These are phyloP conservation scores for Dorcus hopei DNA, from an alignment of 2,888 invertebrate genomes.

Conservation along the genomic window DNA sequence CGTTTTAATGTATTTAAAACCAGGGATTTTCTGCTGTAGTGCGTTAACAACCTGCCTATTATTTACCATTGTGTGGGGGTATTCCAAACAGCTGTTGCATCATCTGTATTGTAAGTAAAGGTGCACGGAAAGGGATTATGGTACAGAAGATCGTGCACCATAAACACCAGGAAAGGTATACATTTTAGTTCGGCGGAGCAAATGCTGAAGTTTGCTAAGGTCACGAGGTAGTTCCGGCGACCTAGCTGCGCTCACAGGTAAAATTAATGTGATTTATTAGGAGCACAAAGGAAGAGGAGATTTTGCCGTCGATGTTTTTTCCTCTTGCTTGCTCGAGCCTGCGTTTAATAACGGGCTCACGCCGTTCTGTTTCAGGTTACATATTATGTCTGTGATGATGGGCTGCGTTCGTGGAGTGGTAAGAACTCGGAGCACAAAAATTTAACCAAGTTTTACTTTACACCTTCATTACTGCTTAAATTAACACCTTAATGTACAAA, in stretches of 20 bases:
- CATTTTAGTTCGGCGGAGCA: background rate
- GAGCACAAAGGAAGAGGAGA: background rate
- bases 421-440: background rate
- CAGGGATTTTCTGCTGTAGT: conserved; percentile 1
- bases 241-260: background rate
- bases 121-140: conserved; percentile 10
- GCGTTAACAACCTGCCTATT: conserved; percentile 9
- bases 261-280: background rate
- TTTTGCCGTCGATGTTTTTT: background rate
- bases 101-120: conserved; percentile 20
- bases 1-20: background rate
- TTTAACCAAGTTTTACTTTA: background rate
- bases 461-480: background rate
- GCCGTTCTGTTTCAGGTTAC: conserved; percentile 7
- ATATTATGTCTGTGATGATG: conserved; percentile 3
- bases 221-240: background rate
- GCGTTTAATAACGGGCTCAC: background rate
- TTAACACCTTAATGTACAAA: conserved; percentile 6
- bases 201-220: background rate
- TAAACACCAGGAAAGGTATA: conserved; percentile 3
- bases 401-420: background rate
- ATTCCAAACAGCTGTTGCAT: conserved; percentile 22
- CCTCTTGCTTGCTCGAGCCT: background rate
- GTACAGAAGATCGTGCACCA: conserved; percentile 10
- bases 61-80: conserved; percentile 15